phyloP scores from a whole-genome alignment of 2,888 invertebrate species.

The Orthosia gothica region DNA sequence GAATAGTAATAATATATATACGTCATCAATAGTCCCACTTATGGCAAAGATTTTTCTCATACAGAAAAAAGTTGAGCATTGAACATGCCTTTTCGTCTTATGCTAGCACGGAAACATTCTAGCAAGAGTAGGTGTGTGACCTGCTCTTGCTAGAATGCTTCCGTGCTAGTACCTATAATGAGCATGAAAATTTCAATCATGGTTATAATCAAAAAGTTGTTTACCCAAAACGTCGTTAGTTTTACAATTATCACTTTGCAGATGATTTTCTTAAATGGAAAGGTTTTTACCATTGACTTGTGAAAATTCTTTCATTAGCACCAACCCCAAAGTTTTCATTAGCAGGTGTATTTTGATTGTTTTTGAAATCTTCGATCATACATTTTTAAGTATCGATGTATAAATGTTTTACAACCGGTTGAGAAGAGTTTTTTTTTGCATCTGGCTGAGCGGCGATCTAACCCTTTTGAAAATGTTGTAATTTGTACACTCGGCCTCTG shows the following conservation, averaged over 20 bases:
- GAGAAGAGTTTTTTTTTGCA: not conserved
- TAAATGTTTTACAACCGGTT: not conserved
- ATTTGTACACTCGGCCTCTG: no score
- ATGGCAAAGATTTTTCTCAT: not conserved
- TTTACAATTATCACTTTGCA: not conserved
- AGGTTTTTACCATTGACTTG: not conserved
- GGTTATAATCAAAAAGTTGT: not conserved
- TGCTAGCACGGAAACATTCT: no score
- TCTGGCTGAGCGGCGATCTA: not conserved
- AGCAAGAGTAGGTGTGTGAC: no score
- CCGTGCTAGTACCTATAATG: not conserved
- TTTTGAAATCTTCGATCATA: not conserved
- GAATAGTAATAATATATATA: not conserved
- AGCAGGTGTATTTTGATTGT: not conserved
- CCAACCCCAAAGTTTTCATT: not conserved
- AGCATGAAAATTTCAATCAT: not conserved
- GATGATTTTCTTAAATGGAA: conserved; percentile 1
- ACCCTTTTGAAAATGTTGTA: not conserved
- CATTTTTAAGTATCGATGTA: not conserved
- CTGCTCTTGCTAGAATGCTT: not conserved
- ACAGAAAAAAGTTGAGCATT: not conserved
- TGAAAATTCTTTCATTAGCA: conserved; percentile 1
- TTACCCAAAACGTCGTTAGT: not conserved
- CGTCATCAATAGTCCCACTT: not conserved
- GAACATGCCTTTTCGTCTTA: not conserved